These are phyloP conservation scores for Ptilonorhynchus violaceus DNA, from an alignment of 2,113 vertebrate species.

Conservation along the genomic window DNA sequence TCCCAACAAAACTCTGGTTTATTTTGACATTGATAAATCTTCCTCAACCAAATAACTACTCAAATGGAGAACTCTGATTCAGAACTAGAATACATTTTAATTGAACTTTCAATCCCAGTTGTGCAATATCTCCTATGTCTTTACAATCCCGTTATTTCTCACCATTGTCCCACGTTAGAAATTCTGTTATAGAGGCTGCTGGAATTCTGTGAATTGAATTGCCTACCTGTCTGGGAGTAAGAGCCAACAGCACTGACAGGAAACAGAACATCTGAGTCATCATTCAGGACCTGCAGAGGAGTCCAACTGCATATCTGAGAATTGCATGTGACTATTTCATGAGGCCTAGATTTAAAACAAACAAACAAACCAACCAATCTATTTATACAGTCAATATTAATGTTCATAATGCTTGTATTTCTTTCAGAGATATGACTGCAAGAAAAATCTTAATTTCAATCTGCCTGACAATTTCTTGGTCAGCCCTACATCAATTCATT, in stretches of 20 bases:
- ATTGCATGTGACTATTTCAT: slow-evolving; percentile 73
- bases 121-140: background rate
- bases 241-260: slow-evolving; percentile 78
- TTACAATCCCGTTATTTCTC: background rate
- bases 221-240: slow-evolving; percentile 81
- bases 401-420: background rate
- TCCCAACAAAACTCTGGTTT: background rate
- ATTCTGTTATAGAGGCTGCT: background rate
- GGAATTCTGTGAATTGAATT: background rate
- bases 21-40: background rate
- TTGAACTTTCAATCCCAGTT: background rate
- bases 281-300: slow-evolving; percentile 82
- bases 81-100: background rate
- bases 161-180: background rate
- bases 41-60: background rate
- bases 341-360: slow-evolving; percentile 69
- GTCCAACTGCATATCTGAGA: slow-evolving; percentile 86
- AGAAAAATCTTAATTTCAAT: background rate
- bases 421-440: background rate
- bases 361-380: background rate
- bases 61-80: background rate
- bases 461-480: background rate
- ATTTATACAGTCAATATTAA: background rate
- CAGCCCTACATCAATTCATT: background rate
- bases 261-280: slow-evolving; percentile 85